Evolutionary conservation across 2,113 vertebrate genomes (phyloP).

Genomic region (Oncorhynchus nerka): DNA sequence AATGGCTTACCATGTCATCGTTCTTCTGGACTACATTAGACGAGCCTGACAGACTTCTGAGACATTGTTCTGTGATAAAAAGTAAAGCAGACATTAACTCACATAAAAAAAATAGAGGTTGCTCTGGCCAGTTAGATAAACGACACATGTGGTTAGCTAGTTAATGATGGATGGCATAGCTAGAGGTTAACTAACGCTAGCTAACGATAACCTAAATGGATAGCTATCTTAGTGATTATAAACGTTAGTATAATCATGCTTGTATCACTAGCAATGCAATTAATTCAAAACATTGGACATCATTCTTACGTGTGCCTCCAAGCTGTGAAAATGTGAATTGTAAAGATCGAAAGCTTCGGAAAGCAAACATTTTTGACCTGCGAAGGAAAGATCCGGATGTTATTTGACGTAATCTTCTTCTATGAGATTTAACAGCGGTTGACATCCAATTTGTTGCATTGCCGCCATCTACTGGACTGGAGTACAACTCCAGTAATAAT

Average conservation of each 20-base stretch:
- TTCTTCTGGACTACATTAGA: conserved; percentile 15
- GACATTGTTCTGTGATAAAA: conserved; percentile 36
- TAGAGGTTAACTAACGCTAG: no score
- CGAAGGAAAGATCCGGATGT: conserved; percentile 27
- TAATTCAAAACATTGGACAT: background rate
- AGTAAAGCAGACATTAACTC: background rate
- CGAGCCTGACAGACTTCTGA: conserved; percentile 34
- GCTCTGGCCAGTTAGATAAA: background rate
- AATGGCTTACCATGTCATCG: conserved; percentile 48
- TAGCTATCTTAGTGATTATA: no score
- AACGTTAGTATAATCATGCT: no score
- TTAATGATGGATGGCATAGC: background rate
- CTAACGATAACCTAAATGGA: no score
- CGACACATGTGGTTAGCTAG: background rate
- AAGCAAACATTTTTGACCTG: conserved; percentile 50
- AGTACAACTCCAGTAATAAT: no score
- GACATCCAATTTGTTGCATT: no score
- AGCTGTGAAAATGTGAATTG: conserved; percentile 11
- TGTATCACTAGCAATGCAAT: background rate
- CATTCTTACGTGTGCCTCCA: conserved; percentile 26
- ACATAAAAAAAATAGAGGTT: background rate
- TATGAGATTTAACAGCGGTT: no score
- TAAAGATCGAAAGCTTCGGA: conserved; percentile 34
- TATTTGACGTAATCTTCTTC: background rate
- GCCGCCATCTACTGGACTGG: no score